A percentile compares a stretch with the other conserved stretches of the same genome.
phyloP scores from a whole-genome alignment of 2,797 vertebrate species.

The Notolabrus celidotus region DNA sequence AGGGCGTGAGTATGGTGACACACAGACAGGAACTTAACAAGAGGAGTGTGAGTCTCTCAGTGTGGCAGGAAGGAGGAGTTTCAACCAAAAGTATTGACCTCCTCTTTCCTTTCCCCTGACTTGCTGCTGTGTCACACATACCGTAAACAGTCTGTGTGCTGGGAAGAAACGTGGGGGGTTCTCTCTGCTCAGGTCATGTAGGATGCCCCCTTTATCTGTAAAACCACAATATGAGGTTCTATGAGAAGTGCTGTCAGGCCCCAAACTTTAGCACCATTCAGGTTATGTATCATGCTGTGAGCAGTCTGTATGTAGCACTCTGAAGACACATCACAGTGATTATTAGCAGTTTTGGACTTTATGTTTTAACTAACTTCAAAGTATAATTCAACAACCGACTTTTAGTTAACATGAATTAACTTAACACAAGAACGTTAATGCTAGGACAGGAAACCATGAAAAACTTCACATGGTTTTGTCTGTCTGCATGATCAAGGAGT shows the following conservation, averaged over 20 bases:
- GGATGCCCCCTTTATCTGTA: conserved; percentile 46
- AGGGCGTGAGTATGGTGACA: not conserved
- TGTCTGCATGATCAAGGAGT: too few relatives aligned
- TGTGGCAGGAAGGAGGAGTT: conserved; percentile 53
- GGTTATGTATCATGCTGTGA: too few relatives aligned
- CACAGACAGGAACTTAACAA: conserved; percentile 28
- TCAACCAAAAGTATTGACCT: conserved; percentile 22
- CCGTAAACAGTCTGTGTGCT: conserved; percentile 63
- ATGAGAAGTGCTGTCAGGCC: too few relatives aligned
- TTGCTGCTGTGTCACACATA: conserved; percentile 66
- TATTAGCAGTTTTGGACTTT: too few relatives aligned
- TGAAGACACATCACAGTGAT: conserved; percentile 35
- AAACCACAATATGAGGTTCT: conserved; percentile 52
- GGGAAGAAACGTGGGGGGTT: conserved; percentile 49
- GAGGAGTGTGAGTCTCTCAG: not conserved
- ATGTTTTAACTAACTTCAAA: too few relatives aligned
- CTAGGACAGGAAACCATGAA: too few relatives aligned
- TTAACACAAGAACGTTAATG: too few relatives aligned
- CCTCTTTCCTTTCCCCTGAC: conserved; percentile 59
- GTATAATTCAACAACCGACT: too few relatives aligned
- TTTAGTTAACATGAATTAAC: too few relatives aligned
- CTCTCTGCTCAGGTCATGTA: conserved; percentile 42
- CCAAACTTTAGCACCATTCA: too few relatives aligned
- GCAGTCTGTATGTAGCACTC: too few relatives aligned
- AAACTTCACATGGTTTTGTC: too few relatives aligned